Base-by-base conservation (phyloP, 2,888 invertebrate species). In the Leptopterna dolabrata region DNA sequence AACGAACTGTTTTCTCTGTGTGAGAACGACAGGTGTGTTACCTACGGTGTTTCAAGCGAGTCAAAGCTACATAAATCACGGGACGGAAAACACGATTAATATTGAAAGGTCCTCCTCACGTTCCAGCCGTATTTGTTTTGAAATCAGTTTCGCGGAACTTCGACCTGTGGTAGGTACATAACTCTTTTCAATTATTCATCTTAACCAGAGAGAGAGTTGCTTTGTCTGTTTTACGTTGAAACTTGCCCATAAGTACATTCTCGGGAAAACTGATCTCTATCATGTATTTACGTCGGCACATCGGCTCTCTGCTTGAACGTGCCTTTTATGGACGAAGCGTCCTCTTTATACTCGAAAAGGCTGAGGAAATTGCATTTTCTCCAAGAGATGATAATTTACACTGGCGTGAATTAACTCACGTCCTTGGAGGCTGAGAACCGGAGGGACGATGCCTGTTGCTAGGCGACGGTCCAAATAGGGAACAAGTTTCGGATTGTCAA, bases 391-490 rank as follows among this genome's bases (percentile, higher is more conserved):
- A 82, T 82, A 82, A 82, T 82, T 82, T 63, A 30, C 63, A 30
- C 63, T 55, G 82, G 36, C 82, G 82, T 45, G 82, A 82, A 82
- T 82, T 82, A 82, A 82, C 82, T 82, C 63, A 82, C 36, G 55
- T 82, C 41, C 55, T 82, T 63, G 6, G 19, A 82, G 81, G 19
- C 14, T 16, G 29, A 51, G 82, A 29, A 36, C n/a, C 0, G 55
- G 82, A 1, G 19, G 43, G 43, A 43, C 7, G 71, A 43, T 43
- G 36, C 36, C n/a, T 36, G 76, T 76, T 76, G 76, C 76, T 43
- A 76, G 2, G 76, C 76, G 36, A 76, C 76, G 30, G 43, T 11
- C 36, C 16, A 11, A 11, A 27, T 41, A 30, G 41, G 19, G 41
- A 19, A 30, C 47, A 51, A 51, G 51, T 27, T 43, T 16, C 0